Base-by-base conservation (phyloP, 2,888 invertebrate species). In the Ormyrus pomaceus region DNA sequence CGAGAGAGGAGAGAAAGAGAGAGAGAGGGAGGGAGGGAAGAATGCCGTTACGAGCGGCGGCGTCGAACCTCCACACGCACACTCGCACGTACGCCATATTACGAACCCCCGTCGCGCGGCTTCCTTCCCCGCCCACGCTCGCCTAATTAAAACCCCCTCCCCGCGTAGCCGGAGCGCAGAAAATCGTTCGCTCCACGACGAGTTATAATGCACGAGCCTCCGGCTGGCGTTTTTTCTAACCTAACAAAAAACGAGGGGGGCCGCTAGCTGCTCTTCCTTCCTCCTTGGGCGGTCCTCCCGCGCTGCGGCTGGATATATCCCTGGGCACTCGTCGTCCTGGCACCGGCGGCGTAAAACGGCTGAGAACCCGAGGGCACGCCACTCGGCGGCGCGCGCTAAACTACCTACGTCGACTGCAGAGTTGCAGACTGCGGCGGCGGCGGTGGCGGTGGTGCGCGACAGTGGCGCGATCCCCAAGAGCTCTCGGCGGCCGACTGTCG, bases 151-250 rank as follows among this genome's bases (percentile, higher is more conserved):
- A 34, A 34, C 64, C 11, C 64, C 56, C 13, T 11, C 64, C 13
- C 50, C 56, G 61, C 53, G 0, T 34, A 34, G 6, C n/a, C 51
- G 5, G 19, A 56, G 48, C 46, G 53, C 83, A 85, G 81, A 81
- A 78, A 82, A 80, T 82, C 85, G 64, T 83, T 84, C 83, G 84
- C 82, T 84, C 9, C 65, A 58, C 48, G 19, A 34, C 34, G 34
- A 34, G 34, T 34, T 34, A 34, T 34, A 34, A 34, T 34, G 4
- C 34, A 34, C 34, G 34, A 34, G 34, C 34, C n/a, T 19, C 6
- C 58, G 9, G 9, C 13, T n/a, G 56, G 50, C 53, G 53, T 55
- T 68, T 68, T 68, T 58, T 70, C 74, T 75, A 75, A 75, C 75
- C 75, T 75, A 75, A 68, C 66, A 66, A 68, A 74, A 73, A 66